Evolutionary conservation across 2,888 invertebrate genomes (phyloP).

Genomic region (Stegana nigrithorax): DNA sequence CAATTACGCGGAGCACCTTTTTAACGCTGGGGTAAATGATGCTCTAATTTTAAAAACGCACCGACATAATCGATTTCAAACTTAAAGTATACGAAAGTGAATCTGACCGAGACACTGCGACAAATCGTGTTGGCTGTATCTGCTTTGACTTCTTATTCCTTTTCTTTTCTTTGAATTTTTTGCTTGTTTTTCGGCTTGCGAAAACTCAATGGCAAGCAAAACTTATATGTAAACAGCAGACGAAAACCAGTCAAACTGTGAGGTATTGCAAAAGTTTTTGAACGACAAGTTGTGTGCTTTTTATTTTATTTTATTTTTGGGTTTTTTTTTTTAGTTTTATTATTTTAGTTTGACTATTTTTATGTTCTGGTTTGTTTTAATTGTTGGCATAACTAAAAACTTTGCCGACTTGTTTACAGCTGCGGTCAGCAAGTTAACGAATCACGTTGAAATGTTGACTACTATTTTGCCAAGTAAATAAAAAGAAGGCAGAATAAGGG

Average conservation of each 20-base stretch:
- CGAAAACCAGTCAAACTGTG: not conserved
- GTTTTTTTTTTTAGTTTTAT: too few species aligned
- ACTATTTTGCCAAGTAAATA: too few species aligned
- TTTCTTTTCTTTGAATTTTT: too few species aligned
- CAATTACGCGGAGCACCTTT: slow-evolving; percentile 13
- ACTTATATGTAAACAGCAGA: not conserved
- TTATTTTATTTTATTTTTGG: too few species aligned
- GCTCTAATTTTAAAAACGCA: not conserved
- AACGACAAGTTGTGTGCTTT: slow-evolving; percentile 45
- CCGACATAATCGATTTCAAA: not conserved
- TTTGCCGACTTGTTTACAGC: not conserved
- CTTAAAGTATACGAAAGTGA: not conserved
- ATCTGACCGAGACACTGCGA: not conserved
- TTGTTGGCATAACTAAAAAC: not conserved
- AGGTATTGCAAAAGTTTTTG: not conserved
- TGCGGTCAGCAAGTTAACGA: slow-evolving; percentile 44
- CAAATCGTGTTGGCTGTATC: too few species aligned
- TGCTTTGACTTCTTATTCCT: too few species aligned
- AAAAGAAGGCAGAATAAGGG: too few species aligned
- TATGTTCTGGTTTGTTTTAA: not conserved
- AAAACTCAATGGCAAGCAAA: not conserved
- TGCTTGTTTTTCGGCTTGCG: not conserved
- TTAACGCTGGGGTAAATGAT: too few species aligned
- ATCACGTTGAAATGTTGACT: too few species aligned
- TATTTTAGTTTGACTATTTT: too few species aligned